Conservation (phyloP, 2,888 invertebrate genomes). For the Mycogona germanica region DNA sequence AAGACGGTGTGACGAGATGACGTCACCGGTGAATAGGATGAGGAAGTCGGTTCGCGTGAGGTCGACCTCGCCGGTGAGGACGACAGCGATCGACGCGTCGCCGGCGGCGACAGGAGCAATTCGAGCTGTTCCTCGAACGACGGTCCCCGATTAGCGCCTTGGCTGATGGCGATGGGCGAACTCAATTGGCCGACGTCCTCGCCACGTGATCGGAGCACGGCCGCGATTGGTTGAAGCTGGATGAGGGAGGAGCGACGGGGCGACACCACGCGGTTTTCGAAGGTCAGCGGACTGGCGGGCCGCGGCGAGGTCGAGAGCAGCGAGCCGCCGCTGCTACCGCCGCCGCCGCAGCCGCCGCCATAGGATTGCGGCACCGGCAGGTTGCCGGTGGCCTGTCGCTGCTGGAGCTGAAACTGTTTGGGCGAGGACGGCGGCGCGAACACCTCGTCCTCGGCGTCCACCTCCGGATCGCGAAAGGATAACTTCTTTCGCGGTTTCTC, state of each 20-base stretch:
- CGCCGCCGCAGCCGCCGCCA: neutral
- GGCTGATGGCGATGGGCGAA: too few relatives aligned
- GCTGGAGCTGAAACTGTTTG: neutral
- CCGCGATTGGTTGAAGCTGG: slow-evolving; percentile 8
- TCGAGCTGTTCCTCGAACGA: neutral
- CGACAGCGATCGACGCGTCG: neutral
- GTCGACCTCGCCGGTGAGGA: neutral
- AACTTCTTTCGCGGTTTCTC: slow-evolving; percentile 68
- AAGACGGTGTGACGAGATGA: too few relatives aligned
- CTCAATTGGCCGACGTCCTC: slow-evolving; percentile 1
- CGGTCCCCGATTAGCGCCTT: too few relatives aligned
- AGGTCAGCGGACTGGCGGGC: neutral
- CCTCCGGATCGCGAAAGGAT: slow-evolving; percentile 75
- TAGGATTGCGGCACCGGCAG: neutral
- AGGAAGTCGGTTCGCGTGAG: too few relatives aligned
- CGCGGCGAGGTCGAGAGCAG: neutral
- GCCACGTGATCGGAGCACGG: slow-evolving; percentile 4
- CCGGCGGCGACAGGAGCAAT: slow-evolving; percentile 2
- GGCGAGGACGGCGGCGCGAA: neutral
- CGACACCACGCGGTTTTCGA: neutral
- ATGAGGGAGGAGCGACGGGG: slow-evolving; percentile 8
- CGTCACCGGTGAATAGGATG: too few relatives aligned
- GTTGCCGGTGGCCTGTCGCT: neutral
- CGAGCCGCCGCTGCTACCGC: slow-evolving; percentile 1
- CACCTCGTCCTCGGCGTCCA: slow-evolving; percentile 35